phyloP scores from a whole-genome alignment of 2,113 vertebrate species.

The Otus sunia region DNA sequence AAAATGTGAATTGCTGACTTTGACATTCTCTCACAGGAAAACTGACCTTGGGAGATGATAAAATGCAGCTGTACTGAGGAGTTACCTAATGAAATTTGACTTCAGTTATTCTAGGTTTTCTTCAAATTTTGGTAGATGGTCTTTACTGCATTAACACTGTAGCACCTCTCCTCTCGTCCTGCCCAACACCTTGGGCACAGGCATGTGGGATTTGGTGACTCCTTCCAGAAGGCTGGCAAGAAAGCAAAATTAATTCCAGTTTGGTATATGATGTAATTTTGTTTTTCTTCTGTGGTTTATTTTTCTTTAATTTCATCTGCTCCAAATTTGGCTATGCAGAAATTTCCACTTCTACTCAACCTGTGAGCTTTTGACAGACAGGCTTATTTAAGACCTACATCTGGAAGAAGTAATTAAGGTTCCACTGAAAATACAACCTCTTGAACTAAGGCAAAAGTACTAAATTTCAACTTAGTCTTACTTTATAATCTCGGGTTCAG shows the following conservation, averaged over 20 bases:
- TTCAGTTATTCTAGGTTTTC: neutral
- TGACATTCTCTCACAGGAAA: neutral
- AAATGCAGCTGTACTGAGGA: neutral
- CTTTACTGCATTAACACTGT: neutral
- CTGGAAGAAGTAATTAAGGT: constrained; percentile 25
- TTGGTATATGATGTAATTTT: neutral
- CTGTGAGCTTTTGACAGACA: neutral
- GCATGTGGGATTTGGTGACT: neutral
- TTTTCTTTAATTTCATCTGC: constrained; percentile 38
- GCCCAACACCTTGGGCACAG: neutral
- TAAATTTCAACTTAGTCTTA: neutral
- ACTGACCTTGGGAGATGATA: neutral
- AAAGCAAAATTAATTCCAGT: neutral
- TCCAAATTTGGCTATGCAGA: neutral
- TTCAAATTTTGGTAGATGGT: neutral
- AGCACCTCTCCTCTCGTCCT: neutral
- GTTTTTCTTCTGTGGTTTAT: constrained; percentile 24
- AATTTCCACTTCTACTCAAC: constrained; percentile 6
- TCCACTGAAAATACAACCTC: neutral
- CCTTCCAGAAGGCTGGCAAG: neutral
- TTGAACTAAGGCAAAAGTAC: neutral
- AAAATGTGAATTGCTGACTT: neutral
- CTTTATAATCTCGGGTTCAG: neutral
- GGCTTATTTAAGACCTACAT: constrained; percentile 13
- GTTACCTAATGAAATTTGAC: neutral